These are phyloP conservation scores for Sus cebifrons DNA, from an alignment of 2,797 vertebrate genomes.

Conservation along the genomic window DNA sequence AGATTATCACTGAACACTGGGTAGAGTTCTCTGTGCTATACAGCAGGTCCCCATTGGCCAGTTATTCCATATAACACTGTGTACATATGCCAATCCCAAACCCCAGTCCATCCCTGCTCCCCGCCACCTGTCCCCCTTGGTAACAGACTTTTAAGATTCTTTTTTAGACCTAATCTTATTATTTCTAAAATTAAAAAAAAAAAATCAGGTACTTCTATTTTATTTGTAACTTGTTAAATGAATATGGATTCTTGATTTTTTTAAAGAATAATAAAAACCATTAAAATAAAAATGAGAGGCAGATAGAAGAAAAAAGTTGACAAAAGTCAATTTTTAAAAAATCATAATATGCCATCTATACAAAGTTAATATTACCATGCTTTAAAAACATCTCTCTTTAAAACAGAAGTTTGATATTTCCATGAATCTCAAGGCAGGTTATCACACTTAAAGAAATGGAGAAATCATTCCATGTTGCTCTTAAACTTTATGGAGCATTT, in stretches of 20 bases:
- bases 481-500: constrained; percentile 77
- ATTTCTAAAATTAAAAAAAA: constrained; percentile 34
- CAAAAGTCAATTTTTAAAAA: constrained; percentile 35
- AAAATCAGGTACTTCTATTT: background rate
- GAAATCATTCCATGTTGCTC: constrained; percentile 50
- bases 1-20: too few species aligned
- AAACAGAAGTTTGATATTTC: constrained; percentile 48
- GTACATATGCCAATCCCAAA: too few species aligned
- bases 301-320: background rate
- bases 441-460: constrained; percentile 56
- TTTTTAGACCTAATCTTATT: constrained; percentile 46
- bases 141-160: background rate
- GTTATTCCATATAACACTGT: too few species aligned
- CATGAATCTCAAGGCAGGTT: background rate
- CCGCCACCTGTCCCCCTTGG: too few species aligned
- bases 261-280: background rate
- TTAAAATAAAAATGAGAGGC: background rate
- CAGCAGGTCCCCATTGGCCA: too few species aligned
- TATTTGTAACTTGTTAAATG: background rate
- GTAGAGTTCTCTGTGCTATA: too few species aligned
- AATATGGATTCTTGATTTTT: background rate
- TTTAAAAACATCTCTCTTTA: constrained; percentile 26
- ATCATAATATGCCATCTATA: background rate
- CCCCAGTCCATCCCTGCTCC: too few species aligned
- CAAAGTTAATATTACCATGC: background rate